These are phyloP conservation scores for Pempheris klunzingeri DNA, from an alignment of 2,797 vertebrate species.

Conservation along the genomic window DNA sequence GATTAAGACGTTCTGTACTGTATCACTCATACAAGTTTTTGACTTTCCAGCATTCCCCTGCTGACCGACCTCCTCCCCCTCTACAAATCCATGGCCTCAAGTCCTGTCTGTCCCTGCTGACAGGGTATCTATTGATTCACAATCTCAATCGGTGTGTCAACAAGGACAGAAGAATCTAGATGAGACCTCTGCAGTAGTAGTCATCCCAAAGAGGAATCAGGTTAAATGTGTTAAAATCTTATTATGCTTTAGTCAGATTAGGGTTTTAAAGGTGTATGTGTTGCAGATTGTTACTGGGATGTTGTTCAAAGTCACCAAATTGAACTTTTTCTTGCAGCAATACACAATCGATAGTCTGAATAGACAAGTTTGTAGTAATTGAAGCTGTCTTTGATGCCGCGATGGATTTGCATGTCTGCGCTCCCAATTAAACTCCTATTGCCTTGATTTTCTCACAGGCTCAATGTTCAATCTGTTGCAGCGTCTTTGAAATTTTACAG, in stretches of 20 bases:
- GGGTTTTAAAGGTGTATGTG: not conserved
- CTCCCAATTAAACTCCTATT: slow-evolving; percentile 64
- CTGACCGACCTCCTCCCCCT: slow-evolving; percentile 27
- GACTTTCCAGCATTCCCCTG: slow-evolving; percentile 23
- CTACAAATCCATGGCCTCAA: slow-evolving; percentile 23
- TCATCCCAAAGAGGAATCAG: not conserved
- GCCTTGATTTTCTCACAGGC: slow-evolving; percentile 36
- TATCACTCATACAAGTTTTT: slow-evolving; percentile 29
- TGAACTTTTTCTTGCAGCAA: not conserved
- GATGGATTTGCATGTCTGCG: slow-evolving; percentile 27
- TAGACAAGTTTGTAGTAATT: slow-evolving; percentile 17
- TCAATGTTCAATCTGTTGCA: slow-evolving; percentile 64
- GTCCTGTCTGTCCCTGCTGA: slow-evolving; percentile 31
- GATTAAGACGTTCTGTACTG: slow-evolving; percentile 47
- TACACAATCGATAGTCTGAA: not conserved
- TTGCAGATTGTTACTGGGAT: not conserved
- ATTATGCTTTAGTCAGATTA: not conserved
- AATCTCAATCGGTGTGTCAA: not conserved
- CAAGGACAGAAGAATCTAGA: slow-evolving; percentile 7
- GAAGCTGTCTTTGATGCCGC: slow-evolving; percentile 44
- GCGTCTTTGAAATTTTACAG: slow-evolving; percentile 66
- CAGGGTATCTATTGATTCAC: slow-evolving; percentile 33
- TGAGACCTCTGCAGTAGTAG: not conserved
- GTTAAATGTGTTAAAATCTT: not conserved
- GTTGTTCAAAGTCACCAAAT: not conserved